Percentiles rank a stretch among this genome's conserved stretches.
These are phyloP conservation scores for Tortrix viridana DNA, from an alignment of 2,888 invertebrate species.

Conservation along the genomic window DNA sequence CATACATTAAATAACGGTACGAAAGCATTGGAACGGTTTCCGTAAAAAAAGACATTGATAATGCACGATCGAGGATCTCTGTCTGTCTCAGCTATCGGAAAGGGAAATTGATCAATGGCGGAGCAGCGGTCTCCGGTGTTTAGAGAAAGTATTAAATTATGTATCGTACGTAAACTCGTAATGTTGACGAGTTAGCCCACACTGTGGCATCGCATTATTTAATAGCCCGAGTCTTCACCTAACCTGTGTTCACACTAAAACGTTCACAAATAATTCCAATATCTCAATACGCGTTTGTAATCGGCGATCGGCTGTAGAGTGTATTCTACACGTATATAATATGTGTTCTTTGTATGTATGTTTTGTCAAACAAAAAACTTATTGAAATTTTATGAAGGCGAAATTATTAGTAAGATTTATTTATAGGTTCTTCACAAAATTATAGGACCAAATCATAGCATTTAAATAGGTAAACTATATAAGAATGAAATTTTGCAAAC, in stretches of 20 bases:
- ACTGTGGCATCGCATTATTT: slow-evolving; percentile 4
- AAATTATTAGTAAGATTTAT: too few relatives aligned
- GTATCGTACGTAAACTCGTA: slow-evolving; percentile 71
- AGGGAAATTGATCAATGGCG: slow-evolving; percentile 52
- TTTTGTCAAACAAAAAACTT: too few relatives aligned
- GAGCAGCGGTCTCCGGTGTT: slow-evolving; percentile 47
- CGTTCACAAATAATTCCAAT: too few relatives aligned
- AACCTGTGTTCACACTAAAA: not conserved
- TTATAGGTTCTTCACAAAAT: too few relatives aligned
- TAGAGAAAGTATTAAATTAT: slow-evolving; percentile 82
- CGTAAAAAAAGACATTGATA: slow-evolving; percentile 7
- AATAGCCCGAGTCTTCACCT: not conserved
- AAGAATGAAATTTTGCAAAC: too few relatives aligned
- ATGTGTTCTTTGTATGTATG: too few relatives aligned
- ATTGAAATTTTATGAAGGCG: too few relatives aligned
- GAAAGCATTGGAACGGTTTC: not conserved
- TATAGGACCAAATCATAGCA: too few relatives aligned
- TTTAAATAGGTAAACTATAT: too few relatives aligned
- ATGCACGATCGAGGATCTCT: not conserved
- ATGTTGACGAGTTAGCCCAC: slow-evolving; percentile 51
- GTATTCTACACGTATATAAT: too few relatives aligned
- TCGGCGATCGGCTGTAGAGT: too few relatives aligned
- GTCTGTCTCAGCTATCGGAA: slow-evolving; percentile 21
- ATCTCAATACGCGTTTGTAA: too few relatives aligned
- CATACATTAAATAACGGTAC: not conserved